These are phyloP conservation scores for Luperina nickerlii DNA, from an alignment of 2,888 invertebrate species.

Conservation along the genomic window DNA sequence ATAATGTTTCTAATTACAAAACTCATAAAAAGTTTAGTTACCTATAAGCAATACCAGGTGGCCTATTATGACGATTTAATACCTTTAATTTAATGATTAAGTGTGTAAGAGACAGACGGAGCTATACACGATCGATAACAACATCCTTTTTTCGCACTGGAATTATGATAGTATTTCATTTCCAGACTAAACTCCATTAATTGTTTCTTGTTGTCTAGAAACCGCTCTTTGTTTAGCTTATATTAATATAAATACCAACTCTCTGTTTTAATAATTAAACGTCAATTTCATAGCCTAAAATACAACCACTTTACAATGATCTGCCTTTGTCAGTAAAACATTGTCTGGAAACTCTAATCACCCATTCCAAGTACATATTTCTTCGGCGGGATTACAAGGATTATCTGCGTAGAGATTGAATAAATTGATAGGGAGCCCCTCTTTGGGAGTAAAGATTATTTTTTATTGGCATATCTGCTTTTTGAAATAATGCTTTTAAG, in stretches of 20 bases:
- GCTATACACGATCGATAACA: background rate
- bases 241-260: conserved; percentile 34
- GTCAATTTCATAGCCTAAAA: conserved; percentile 29
- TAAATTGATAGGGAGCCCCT: conserved; percentile 26
- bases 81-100: background rate
- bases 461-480: conserved; percentile 16
- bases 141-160: background rate
- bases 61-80: background rate
- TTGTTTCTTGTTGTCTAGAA: conserved; percentile 37
- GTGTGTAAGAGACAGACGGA: background rate
- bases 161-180: background rate
- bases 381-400: conserved; percentile 36
- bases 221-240: conserved; percentile 24
- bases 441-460: conserved; percentile 14
- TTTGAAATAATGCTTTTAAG: background rate
- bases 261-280: conserved; percentile 33
- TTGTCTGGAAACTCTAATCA: conserved; percentile 38
- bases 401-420: conserved; percentile 38
- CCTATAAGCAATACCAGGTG: background rate
- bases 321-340: conserved; percentile 24
- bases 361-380: conserved; percentile 35
- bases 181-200: conserved; percentile 27
- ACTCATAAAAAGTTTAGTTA: conserved; percentile 15
- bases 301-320: conserved; percentile 44
- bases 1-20: conserved; percentile 10